A percentile compares a stretch with the other conserved stretches of the same genome.
Evolutionary conservation across 2,797 vertebrate genomes (phyloP).

Genomic region (Acipenser ruthenus): DNA sequence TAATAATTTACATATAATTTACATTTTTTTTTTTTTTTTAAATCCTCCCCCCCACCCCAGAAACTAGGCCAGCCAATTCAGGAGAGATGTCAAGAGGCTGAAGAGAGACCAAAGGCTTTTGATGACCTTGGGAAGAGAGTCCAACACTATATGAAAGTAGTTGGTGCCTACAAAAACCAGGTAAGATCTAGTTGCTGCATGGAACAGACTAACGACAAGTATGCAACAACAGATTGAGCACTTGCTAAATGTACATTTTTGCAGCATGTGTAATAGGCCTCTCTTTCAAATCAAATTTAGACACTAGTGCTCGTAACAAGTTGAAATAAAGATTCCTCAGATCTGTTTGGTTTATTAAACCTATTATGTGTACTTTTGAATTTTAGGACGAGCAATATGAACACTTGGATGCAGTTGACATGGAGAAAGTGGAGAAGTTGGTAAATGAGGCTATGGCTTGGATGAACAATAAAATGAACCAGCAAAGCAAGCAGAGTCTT

Average conservation of each 20-base stretch:
- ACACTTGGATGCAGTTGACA: constrained; percentile 65
- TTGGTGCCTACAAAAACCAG: constrained; percentile 56
- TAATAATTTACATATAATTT: not conserved
- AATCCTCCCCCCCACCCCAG: no score
- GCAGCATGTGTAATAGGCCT: not conserved
- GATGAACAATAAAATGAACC: constrained; percentile 59
- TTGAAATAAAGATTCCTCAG: no score
- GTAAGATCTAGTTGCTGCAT: constrained; percentile 34
- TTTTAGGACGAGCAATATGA: constrained; percentile 63
- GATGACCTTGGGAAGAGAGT: constrained; percentile 56
- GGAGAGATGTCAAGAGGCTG: constrained; percentile 62
- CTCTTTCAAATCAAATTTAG: not conserved
- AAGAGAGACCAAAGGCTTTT: constrained; percentile 56
- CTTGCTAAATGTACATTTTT: no score
- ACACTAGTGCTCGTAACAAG: not conserved
- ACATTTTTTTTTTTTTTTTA: constrained; percentile 14
- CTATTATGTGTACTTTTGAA: not conserved
- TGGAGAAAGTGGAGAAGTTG: constrained; percentile 65
- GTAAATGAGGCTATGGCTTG: constrained; percentile 61
- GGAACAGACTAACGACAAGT: not conserved
- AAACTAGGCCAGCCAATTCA: constrained; percentile 63
- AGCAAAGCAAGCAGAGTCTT: constrained; percentile 56
- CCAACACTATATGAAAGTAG: constrained; percentile 56
- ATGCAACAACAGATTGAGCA: no score
- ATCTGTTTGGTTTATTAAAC: not conserved